These are phyloP conservation scores for Brachystomella parvula DNA, from an alignment of 1,140 invertebrate species.

Conservation along the genomic window DNA sequence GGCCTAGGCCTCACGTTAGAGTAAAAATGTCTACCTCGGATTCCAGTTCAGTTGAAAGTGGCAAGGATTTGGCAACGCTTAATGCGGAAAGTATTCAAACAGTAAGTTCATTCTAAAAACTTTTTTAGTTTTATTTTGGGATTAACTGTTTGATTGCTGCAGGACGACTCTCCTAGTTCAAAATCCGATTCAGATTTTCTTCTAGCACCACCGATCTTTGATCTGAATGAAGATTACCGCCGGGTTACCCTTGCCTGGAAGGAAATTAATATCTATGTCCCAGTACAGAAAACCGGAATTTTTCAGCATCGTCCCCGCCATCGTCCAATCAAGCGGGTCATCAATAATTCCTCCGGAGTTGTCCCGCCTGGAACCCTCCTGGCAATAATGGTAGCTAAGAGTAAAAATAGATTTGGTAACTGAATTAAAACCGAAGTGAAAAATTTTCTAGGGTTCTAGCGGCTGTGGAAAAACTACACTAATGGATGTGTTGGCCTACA, in stretches of 20 bases:
- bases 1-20: too few species aligned
- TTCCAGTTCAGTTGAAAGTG: too few species aligned
- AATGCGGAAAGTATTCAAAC: too few species aligned
- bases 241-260: slow-evolving; percentile 32
- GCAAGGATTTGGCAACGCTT: too few species aligned
- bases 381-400: slow-evolving; percentile 80
- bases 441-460: slow-evolving; percentile 31
- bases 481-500: slow-evolving; percentile 54
- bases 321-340: slow-evolving; percentile 53
- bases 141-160: too few species aligned
- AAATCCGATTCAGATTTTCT: too few species aligned
- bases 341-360: slow-evolving; percentile 64
- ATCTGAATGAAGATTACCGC: not conserved
- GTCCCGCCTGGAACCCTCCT: slow-evolving; percentile 80
- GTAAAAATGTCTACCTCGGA: too few species aligned
- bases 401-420: slow-evolving; percentile 38
- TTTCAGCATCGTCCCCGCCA: slow-evolving; percentile 27
- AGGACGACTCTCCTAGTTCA: too few species aligned
- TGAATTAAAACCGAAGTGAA: slow-evolving; percentile 43
- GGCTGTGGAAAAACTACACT: slow-evolving; percentile 49
- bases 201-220: too few species aligned
- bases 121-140: too few species aligned
- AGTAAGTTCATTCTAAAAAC: too few species aligned
- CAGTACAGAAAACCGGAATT: slow-evolving; percentile 45
- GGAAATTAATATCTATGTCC: slow-evolving; percentile 59